These are phyloP conservation scores for Acipenser ruthenus DNA, from an alignment of 2,797 vertebrate genomes.

Conservation along the genomic window DNA sequence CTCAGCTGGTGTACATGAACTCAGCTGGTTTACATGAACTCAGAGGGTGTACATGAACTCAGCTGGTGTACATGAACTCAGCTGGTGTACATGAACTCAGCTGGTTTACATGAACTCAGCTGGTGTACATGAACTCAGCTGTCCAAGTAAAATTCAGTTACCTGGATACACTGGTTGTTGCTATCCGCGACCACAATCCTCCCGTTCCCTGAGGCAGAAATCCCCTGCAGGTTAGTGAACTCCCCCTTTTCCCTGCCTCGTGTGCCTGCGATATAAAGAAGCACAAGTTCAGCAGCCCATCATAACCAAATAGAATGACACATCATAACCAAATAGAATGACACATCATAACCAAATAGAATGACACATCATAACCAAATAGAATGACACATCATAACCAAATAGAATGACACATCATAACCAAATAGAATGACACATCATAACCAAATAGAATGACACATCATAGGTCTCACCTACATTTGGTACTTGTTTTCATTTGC, in stretches of 20 bases:
- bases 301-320: background rate
- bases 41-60: background rate
- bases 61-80: background rate
- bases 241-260: constrained; percentile 90
- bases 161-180: constrained; percentile 97
- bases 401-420: too few species aligned
- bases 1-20: background rate
- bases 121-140: background rate
- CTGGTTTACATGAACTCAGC: too few species aligned
- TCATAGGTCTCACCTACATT: too few species aligned
- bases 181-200: constrained; percentile 92
- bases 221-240: constrained; percentile 93
- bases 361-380: background rate
- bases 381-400: too few species aligned
- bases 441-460: too few species aligned
- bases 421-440: too few species aligned
- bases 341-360: background rate
- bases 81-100: too few species aligned
- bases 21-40: too few species aligned
- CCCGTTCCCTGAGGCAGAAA: constrained; percentile 77
- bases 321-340: background rate
- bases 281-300: background rate
- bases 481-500: too few species aligned
- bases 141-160: constrained; percentile 29
- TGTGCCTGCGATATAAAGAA: constrained; percentile 55